These are phyloP conservation scores for Spinus olivaceus DNA, from an alignment of 2,797 vertebrate species.

Conservation along the genomic window DNA sequence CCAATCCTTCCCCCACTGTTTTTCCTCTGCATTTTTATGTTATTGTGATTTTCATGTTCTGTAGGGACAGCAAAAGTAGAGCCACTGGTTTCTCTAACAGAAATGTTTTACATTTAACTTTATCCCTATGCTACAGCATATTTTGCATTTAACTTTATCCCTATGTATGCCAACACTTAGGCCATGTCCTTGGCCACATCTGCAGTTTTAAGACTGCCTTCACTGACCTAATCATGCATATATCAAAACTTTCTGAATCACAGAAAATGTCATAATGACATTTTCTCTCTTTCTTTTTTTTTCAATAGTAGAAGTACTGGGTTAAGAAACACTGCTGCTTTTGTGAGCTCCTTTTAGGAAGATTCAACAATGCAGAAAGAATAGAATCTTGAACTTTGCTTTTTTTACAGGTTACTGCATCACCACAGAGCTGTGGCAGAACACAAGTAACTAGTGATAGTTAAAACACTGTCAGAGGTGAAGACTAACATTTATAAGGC, in stretches of 20 bases:
- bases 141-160: neutral
- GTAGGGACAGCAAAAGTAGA: neutral
- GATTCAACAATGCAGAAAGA: neutral
- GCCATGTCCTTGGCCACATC: neutral
- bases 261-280: neutral
- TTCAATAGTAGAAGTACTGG: neutral
- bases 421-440: neutral
- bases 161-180: neutral
- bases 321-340: neutral
- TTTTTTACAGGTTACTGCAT: neutral
- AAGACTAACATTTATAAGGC: neutral
- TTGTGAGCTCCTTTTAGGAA: neutral
- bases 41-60: neutral
- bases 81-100: neutral
- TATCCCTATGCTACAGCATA: neutral
- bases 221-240: neutral
- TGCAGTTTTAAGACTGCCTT: neutral
- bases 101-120: neutral
- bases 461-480: neutral
- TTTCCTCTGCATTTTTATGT: neutral
- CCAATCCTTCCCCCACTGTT: neutral
- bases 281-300: neutral
- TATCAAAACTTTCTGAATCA: neutral
- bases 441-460: neutral
- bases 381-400: neutral